A percentile compares a stretch with the other conserved stretches of the same genome.
phyloP scores from a whole-genome alignment of 2,888 invertebrate genomes.

The Dicyrtoma fusca region DNA sequence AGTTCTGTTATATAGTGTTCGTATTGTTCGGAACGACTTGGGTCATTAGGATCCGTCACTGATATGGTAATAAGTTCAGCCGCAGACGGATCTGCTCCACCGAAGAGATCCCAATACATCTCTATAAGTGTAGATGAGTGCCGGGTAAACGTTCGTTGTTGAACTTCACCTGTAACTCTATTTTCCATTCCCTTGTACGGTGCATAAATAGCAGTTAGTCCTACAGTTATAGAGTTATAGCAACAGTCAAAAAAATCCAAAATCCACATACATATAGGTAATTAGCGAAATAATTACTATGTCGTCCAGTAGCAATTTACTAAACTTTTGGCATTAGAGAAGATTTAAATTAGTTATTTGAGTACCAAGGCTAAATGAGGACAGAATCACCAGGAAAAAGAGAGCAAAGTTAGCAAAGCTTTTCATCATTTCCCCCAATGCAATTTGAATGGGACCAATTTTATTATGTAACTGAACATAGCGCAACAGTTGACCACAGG shows the following conservation, averaged over 20 bases:
- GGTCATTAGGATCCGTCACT: background rate
- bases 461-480: constrained; percentile 68
- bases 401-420: constrained; percentile 69
- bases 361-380: constrained; percentile 66
- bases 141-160: constrained; percentile 62
- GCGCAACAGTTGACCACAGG: constrained; percentile 68
- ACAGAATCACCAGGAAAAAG: constrained; percentile 67
- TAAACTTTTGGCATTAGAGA: background rate
- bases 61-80: constrained; percentile 63
- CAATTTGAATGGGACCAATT: constrained; percentile 65
- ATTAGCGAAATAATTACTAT: too few species aligned
- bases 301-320: background rate
- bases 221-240: constrained; percentile 5
- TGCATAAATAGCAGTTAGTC: constrained; percentile 20
- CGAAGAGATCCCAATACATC: constrained; percentile 72
- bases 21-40: background rate
- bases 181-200: constrained; percentile 15
- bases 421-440: constrained; percentile 70
- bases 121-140: constrained; percentile 67
- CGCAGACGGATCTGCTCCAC: constrained; percentile 69
- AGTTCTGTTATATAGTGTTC: constrained; percentile 68
- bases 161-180: background rate
- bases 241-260: too few species aligned
- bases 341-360: constrained; percentile 12
- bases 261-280: too few species aligned